Base-by-base conservation (phyloP, 2,888 invertebrate species). In the Iphiclides podalirius region DNA sequence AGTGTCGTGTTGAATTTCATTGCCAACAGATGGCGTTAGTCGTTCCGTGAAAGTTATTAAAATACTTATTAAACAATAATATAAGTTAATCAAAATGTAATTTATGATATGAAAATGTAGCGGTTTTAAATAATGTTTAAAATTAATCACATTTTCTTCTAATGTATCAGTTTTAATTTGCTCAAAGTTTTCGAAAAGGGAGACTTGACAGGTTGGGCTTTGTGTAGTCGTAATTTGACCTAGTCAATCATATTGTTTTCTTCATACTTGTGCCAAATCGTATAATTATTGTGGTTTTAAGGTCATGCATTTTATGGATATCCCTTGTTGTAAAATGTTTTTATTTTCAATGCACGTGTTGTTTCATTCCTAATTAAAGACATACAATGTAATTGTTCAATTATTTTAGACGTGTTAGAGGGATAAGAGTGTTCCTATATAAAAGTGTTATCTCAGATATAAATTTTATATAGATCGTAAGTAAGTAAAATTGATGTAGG, bases 21-120 rank as follows among this genome's bases (percentile, higher is more conserved):
- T 17, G 44, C 34, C 33, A 34, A 56, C 28, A 72, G 71, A 66
- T 69, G 66, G 64, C 66, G 60, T 45, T 65, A 63, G 57, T 55
- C 43, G 60, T 59, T 36, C 31, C 14, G 14, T 37, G 42, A 33
- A 33, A 20, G 20, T 14, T 23, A 33, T 26, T 31, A 4, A 26
- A 26, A 20, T 14, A 17, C 16, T 9, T 31, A 7, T 20, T 15
- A 1, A 17, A 20, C 4, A 4, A 4, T 20, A 20, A 20, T 20
- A 20, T 20, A 20, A 6, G 6, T 6, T 20, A 20, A 20, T 20
- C 20, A 15, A 41, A 33, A 31, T 9, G 14, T 23, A 43, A 23
- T 43, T 20, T 20, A 20, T 20, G 20, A 3, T 20, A 20, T 20
- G 4, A n/a, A 38, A 20, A 37, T 28, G 2, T 28, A 28, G 33